These are phyloP conservation scores for Pteronotus mesoamericanus DNA, from an alignment of 2,797 vertebrate genomes.

Conservation along the genomic window DNA sequence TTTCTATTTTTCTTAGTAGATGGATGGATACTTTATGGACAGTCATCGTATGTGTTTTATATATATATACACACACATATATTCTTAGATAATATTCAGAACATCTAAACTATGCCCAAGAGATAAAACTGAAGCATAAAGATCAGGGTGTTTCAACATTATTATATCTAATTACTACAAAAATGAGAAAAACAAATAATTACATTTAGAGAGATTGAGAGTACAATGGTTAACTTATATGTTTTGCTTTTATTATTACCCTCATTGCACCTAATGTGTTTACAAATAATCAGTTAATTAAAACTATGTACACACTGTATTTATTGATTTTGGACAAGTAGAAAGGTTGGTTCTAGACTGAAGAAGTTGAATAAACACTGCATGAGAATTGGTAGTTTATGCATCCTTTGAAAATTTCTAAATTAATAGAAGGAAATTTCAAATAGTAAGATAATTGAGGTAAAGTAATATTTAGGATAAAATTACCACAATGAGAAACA, in stretches of 20 bases:
- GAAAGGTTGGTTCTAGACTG: background rate
- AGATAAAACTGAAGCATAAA: background rate
- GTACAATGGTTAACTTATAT: background rate
- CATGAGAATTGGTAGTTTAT: background rate
- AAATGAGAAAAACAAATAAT: background rate
- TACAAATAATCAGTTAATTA: background rate
- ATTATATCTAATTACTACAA: background rate
- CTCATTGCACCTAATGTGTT: background rate
- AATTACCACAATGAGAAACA: background rate
- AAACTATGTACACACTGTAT: background rate
- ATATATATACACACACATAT: background rate
- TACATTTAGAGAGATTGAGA: background rate
- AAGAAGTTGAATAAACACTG: background rate
- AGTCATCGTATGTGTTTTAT: background rate
- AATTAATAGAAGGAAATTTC: background rate
- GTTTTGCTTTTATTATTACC: background rate
- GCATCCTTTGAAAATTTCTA: background rate
- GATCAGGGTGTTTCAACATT: background rate
- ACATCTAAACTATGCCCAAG: background rate
- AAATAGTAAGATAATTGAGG: background rate
- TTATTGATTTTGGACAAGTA: background rate
- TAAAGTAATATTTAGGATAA: background rate
- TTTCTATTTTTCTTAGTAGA: too few species aligned
- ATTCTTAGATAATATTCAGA: background rate
- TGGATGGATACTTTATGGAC: too few species aligned